Evolutionary conservation across 1,140 invertebrate species (phyloP).

Genomic region (Drosophila persimilis): DNA sequence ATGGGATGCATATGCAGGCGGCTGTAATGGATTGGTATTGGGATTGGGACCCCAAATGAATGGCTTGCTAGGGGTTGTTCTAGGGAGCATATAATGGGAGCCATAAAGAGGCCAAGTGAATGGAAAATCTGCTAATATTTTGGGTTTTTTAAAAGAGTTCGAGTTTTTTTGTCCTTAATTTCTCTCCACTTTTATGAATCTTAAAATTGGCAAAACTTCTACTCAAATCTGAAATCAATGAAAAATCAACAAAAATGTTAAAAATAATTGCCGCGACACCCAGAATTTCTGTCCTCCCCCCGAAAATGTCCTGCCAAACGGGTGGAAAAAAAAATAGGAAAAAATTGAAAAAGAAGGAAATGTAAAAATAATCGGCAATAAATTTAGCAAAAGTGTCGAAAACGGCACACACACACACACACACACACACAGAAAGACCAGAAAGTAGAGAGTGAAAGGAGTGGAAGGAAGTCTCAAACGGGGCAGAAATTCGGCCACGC

Average conservation of each 20-base stretch:
- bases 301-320: not conserved
- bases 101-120: no score
- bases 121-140: no score
- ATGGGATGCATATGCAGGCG: conserved; percentile 40
- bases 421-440: no score
- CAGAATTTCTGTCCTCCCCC: conserved; percentile 20
- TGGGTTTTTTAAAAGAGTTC: no score
- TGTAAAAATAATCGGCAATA: conserved; percentile 81
- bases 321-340: conserved; percentile 23
- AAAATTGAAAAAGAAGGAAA: conserved; percentile 64
- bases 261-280: conserved; percentile 69
- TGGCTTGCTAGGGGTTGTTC: not conserved
- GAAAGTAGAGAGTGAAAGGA: not conserved
- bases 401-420: conserved; percentile 60
- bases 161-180: no score
- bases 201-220: not conserved
- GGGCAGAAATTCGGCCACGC: conserved; percentile 68
- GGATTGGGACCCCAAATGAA: conserved; percentile 8
- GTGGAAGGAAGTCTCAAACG: conserved; percentile 17
- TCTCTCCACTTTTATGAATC: no score
- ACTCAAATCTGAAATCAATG: conserved; percentile 33
- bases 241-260: conserved; percentile 71
- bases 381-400: conserved; percentile 80
- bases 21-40: conserved; percentile 16
- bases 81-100: no score